phyloP scores from a whole-genome alignment of 2,113 vertebrate genomes.

The Ammospiza caudacuta region DNA sequence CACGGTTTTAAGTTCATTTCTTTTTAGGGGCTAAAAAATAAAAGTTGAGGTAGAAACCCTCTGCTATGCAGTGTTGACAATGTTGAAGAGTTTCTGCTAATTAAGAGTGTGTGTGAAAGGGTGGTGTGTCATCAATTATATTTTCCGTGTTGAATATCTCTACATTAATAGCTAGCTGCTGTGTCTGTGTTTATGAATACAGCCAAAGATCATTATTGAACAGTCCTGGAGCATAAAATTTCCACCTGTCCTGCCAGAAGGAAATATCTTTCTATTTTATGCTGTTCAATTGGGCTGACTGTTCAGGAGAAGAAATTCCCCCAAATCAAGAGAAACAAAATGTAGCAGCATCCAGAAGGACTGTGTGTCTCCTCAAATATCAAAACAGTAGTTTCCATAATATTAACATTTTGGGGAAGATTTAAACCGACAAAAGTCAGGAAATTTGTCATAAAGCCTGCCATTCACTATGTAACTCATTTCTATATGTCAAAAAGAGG shows the following conservation, averaged over 20 bases:
- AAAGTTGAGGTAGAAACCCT: neutral
- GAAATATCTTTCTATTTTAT: conserved; percentile 5
- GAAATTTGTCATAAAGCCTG: neutral
- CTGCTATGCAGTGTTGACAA: neutral
- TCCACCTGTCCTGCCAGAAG: conserved; percentile 40
- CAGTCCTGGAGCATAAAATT: conserved; percentile 39
- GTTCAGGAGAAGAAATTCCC: neutral
- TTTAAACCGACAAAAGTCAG: neutral
- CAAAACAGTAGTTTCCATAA: neutral
- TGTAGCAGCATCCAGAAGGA: neutral
- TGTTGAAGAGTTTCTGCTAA: neutral
- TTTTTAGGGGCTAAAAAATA: neutral
- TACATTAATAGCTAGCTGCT: conserved; percentile 13
- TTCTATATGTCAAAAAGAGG: neutral
- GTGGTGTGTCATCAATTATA: neutral
- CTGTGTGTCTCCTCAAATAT: neutral
- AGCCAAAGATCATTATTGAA: conserved; percentile 39
- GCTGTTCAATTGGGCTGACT: neutral
- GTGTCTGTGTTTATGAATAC: neutral
- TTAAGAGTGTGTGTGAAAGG: neutral
- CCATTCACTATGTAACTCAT: neutral
- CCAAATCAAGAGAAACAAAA: neutral
- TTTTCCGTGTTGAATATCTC: neutral
- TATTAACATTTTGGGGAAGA: neutral
- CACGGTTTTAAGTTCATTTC: rapidly evolving